Percentiles rank a stretch among this genome's conserved stretches.
phyloP scores from a whole-genome alignment of 1,140 invertebrate genomes.

The Drosophila navojoa region DNA sequence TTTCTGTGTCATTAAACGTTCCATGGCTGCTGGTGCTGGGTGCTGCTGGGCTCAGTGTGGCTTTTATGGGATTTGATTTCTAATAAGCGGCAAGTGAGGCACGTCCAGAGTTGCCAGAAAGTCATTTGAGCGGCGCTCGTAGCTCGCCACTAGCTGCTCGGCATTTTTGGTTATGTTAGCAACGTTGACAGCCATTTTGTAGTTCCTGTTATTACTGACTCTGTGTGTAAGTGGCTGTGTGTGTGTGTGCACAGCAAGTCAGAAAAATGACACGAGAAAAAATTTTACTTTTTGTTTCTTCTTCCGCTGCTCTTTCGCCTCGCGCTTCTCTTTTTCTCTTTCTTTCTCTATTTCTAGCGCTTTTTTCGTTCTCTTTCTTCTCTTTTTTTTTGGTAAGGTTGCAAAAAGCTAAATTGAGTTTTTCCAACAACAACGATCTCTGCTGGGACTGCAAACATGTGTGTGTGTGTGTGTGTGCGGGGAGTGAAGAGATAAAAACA shows the following conservation, averaged over 20 bases:
- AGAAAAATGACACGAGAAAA: constrained; percentile 67
- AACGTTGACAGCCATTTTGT: constrained; percentile 67
- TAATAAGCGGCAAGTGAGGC: constrained; percentile 80
- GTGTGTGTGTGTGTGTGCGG: constrained; percentile 5
- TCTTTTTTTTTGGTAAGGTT: constrained; percentile 64
- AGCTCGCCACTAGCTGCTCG: constrained; percentile 11
- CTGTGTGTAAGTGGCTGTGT: constrained; percentile 5
- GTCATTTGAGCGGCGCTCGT: constrained; percentile 32
- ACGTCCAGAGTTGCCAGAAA: constrained; percentile 54
- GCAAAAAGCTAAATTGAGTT: constrained; percentile 81
- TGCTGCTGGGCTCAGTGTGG: constrained; percentile 68
- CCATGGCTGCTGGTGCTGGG: constrained; percentile 7
- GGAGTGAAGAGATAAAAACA: constrained; percentile 64
- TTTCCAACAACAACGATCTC: constrained; percentile 74
- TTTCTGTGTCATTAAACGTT: constrained; percentile 59
- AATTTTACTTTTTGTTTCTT: constrained; percentile 59
- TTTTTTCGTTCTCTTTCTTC: constrained; percentile 17
- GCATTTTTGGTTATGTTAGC: constrained; percentile 31
- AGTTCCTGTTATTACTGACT: constrained; percentile 42
- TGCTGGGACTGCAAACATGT: constrained; percentile 21
- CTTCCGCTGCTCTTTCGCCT: constrained; percentile 42
- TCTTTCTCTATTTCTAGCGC: constrained; percentile 13
- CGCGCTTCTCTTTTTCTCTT: background rate
- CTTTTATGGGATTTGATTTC: constrained; percentile 81
- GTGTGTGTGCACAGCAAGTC: constrained; percentile 52